Base-by-base conservation (phyloP, 1,140 invertebrate species). In the Drepana arcuata region DNA sequence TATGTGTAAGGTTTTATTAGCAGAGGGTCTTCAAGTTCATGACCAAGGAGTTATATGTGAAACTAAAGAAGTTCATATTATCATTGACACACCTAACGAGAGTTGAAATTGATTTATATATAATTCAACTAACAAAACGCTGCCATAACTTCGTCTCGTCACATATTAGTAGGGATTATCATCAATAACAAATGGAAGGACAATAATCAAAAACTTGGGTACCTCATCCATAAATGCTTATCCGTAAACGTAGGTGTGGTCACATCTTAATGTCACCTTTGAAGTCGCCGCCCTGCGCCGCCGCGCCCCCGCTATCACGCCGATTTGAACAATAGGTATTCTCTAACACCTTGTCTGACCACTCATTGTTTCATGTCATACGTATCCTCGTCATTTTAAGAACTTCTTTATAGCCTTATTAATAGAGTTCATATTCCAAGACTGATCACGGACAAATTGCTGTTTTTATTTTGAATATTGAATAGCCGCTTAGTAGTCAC, bases 241-340 rank as follows among this genome's bases (percentile, higher is more conserved):
- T n/a, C 21, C 12, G 24, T 34, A 33, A 14, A 14, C 32, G 35
- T 43, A 55, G 51, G 48, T 56, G 53, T 56, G 49, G 57, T 50
- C 53, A 46, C 44, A 45, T 54, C 43, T 48, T 39, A 41, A 52
- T 52, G 37, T 42, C 41, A 48, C 32, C 44, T 61, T 62, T 58
- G 58, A 62, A 51, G 38, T 49, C 39, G 34, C 54, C 54, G 53
- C 4, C 18, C 4, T 21, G 18, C n/a, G n/a, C n/a, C 42, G 28
- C 24, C 34, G 18, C 52, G 43, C 52, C 38, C 48, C 45, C 38
- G 34, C 45, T 25, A 32, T 52, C 41, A 47, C 41, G 38, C 43
- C 31, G 41, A 48, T 45, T 30, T 48, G 16, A 54, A 54, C 41
- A 54, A 54, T 54, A 51, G 32, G 38, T 48, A 50, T 54, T 49